Evolutionary conservation across 2,888 invertebrate species (phyloP), one percentile per base, ranked within the genome.

Genomic region (Caenorhabditis sp.): DNA sequence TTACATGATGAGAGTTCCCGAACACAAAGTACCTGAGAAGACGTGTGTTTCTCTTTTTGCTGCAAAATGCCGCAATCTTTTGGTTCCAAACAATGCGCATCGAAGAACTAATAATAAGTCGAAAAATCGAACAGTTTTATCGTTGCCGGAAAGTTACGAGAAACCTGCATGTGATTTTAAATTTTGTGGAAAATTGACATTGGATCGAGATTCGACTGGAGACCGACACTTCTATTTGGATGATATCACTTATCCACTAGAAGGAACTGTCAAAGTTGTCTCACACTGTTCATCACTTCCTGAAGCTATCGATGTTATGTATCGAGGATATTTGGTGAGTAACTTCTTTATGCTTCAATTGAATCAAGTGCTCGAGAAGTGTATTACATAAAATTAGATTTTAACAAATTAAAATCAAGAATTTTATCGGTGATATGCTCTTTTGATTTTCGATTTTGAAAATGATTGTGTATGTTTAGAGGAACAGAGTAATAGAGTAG

Each of bases 221-320:
- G 70, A 75, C 50, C 61, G 70, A 25, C 62, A 67, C 23, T 79
- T 82, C 61, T 82, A 78, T 56, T 63, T 83, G 21, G 81, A 83
- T 52, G 78, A 78, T 36, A 72, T 78, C 1, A 77, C 80, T 17
- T 84, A 83, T 66, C 84, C 84, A 10, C 64, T 84, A 21, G 84
- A 84, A 57, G 83, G 84, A 57, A 83, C 82, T 7, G 78, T 83
- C 14, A 78, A 81, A 60, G 61, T 79, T 31, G 53, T 65, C 25
- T 69, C 78, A 3, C 76, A 73, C 31, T 78, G 78, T 52, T 77
- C 78, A 7, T 76, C 73, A 4, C 71, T 83, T 25, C 80, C 83
- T 0, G 72, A 75, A 26, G 73, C 78, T 5, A 79, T 81, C 12
- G 81, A 82, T 26, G 73, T 83, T 17, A 79, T 78, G 56, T 77